Evolutionary conservation across 2,113 vertebrate genomes (phyloP).

Genomic region (Pituophis catenifer): DNA sequence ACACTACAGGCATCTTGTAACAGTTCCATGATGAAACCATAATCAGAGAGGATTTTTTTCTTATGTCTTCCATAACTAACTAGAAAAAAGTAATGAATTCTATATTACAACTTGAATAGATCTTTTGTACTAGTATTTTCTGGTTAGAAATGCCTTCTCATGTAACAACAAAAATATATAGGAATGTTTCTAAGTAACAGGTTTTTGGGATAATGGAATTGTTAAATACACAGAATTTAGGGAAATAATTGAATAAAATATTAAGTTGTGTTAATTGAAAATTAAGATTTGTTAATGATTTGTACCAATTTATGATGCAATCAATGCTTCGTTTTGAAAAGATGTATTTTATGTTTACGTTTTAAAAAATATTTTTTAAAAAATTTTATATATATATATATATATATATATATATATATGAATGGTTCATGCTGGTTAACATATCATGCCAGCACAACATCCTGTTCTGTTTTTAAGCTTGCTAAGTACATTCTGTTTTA

Average conservation of each 20-base stretch:
- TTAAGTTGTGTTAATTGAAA: too few species aligned
- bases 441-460: background rate
- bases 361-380: too few species aligned
- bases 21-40: background rate
- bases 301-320: too few species aligned
- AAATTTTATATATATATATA: too few species aligned
- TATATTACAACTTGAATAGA: background rate
- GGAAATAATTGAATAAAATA: too few species aligned
- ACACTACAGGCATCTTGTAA: background rate
- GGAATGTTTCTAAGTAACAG: background rate
- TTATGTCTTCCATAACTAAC: background rate
- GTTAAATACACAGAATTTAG: too few species aligned
- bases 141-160: background rate
- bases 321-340: too few species aligned
- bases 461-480: background rate
- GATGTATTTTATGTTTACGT: too few species aligned
- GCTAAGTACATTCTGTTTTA: background rate
- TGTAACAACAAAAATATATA: background rate
- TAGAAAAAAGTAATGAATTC: background rate
- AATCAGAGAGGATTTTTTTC: background rate
- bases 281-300: too few species aligned
- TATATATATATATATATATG: too few species aligned
- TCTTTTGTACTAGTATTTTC: background rate
- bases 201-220: too few species aligned
- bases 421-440: background rate